Percentiles rank a stretch among this genome's conserved stretches.
Conservation (phyloP, 2,888 invertebrate species). For the Eumerus sabulonum region DNA sequence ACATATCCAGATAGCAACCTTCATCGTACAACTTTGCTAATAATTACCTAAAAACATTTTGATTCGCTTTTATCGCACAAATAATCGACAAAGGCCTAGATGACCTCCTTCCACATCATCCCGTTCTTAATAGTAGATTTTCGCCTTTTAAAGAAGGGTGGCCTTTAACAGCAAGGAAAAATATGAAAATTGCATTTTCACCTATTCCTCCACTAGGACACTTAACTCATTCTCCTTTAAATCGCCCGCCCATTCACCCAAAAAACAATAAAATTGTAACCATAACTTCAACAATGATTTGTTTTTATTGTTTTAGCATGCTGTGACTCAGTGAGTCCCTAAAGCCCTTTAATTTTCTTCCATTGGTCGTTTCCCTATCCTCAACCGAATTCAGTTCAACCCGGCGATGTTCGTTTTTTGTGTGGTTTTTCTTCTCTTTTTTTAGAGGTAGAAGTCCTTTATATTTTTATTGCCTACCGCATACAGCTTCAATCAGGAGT, state of each 20-base stretch:
- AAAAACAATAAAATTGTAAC: constrained; percentile 69
- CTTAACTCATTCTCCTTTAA: constrained; percentile 8
- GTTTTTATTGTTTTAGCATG: constrained; percentile 68
- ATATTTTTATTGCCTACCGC: constrained; percentile 63
- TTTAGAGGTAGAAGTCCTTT: constrained; percentile 59
- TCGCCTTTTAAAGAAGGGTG: no score
- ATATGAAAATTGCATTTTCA: constrained; percentile 67
- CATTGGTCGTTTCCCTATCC: constrained; percentile 50
- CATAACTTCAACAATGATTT: constrained; percentile 68
- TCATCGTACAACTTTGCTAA: no score
- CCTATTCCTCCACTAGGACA: constrained; percentile 35
- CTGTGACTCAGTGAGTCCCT: constrained; percentile 64
- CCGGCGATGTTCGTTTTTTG: no score
- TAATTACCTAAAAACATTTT: no score
- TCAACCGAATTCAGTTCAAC: constrained; percentile 2
- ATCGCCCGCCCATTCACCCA: constrained; percentile 52
- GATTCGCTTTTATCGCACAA: no score
- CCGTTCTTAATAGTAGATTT: no score
- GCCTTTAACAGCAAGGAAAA: constrained; percentile 11
- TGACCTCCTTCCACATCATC: no score
- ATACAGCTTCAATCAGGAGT: constrained; percentile 65
- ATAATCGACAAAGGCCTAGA: no score
- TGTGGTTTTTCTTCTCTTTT: constrained; percentile 3
- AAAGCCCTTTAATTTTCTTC: constrained; percentile 67
- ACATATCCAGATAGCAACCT: no score